phyloP scores from a whole-genome alignment of 2,888 invertebrate genomes.

The Heliconius charithonia region DNA sequence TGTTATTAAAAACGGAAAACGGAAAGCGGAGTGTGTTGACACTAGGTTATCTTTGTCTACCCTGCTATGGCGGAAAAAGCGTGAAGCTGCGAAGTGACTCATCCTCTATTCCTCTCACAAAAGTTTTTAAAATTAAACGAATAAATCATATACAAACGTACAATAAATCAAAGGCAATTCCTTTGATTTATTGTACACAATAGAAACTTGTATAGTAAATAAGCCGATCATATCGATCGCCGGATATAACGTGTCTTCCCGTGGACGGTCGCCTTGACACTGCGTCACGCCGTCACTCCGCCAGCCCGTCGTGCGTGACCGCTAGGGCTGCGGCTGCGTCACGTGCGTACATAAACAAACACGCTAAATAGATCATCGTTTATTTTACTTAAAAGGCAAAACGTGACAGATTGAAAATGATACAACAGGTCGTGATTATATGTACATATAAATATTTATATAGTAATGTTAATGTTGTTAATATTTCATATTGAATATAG shows the following conservation, averaged over 20 bases:
- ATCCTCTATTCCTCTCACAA: not conserved
- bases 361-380: not conserved
- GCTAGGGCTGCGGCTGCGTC: conserved; percentile 6
- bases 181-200: not conserved
- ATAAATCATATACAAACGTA: not conserved
- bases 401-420: too few species aligned
- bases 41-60: not conserved
- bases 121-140: not conserved
- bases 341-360: not conserved
- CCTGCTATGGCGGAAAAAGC: not conserved
- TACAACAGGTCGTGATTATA: too few species aligned
- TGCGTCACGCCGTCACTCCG: not conserved
- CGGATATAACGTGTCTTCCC: conserved; percentile 29
- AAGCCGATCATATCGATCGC: conserved; percentile 27
- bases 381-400: not conserved
- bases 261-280: conserved; percentile 29
- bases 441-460: too few species aligned
- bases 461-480: too few species aligned
- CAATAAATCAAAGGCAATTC: not conserved
- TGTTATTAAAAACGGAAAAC: too few species aligned
- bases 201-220: conserved; percentile 3
- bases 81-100: not conserved
- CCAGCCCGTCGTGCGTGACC: not conserved
- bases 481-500: too few species aligned
- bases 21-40: not conserved